Conservation (phyloP, 2,888 invertebrate species). For the Torymus texanus region DNA sequence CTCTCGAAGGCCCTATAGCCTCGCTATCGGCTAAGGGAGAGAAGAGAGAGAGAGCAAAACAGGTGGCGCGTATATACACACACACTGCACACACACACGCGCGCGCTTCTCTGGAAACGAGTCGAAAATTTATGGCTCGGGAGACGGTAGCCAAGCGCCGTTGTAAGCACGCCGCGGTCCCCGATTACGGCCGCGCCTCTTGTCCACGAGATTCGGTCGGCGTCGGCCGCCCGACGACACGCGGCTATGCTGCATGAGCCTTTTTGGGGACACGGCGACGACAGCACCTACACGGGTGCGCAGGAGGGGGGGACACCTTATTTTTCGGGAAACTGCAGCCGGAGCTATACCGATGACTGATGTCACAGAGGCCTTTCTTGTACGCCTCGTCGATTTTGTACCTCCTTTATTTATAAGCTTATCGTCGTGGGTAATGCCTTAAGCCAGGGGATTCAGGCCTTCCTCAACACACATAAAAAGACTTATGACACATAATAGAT, state of each 20-base stretch:
- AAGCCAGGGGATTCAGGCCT: no score
- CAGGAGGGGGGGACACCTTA: no score
- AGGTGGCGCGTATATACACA: constrained; percentile 52
- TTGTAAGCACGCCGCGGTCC: background rate
- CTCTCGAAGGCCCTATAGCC: constrained; percentile 22
- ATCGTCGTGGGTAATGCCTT: no score
- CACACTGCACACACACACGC: no score
- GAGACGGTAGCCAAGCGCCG: constrained; percentile 48
- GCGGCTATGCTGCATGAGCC: background rate
- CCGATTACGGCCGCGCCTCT: constrained; percentile 6
- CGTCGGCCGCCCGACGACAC: background rate
- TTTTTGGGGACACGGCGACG: constrained; percentile 12
- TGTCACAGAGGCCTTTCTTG: no score
- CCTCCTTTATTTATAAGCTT: no score
- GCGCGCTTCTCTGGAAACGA: constrained; percentile 53
- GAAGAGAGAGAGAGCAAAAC: constrained; percentile 46
- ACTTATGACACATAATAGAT: no score
- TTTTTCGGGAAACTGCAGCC: no score
- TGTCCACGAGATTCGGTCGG: constrained; percentile 1
- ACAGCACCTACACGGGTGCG: background rate
- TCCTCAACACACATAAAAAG: no score
- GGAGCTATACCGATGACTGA: no score
- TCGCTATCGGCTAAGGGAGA: background rate
- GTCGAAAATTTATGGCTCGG: constrained; percentile 61
- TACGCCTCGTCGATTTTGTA: no score